Conservation (phyloP, 2,113 vertebrate species). For the Tachysurus fulvidraco region DNA sequence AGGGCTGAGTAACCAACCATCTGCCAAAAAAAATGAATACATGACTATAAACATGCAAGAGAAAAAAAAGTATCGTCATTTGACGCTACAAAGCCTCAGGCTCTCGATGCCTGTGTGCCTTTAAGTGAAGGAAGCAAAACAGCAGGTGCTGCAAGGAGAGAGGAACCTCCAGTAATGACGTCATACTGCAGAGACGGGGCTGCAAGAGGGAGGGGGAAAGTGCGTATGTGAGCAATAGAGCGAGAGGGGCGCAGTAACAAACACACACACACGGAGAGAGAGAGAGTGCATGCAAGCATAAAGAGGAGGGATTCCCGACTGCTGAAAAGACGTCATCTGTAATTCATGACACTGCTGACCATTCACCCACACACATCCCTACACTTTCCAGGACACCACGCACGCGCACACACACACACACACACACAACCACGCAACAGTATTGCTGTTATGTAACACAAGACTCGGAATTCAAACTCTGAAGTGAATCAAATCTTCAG, state of each 20-base stretch:
- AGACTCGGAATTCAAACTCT: neutral
- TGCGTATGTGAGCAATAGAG: constrained; percentile 4
- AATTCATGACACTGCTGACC: constrained; percentile 48
- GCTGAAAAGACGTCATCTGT: constrained; percentile 66
- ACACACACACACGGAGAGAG: constrained; percentile 16
- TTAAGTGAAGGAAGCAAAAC: constrained; percentile 13
- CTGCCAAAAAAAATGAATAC: neutral
- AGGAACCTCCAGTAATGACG: constrained; percentile 50
- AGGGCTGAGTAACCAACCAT: constrained; percentile 38
- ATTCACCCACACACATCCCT: constrained; percentile 31
- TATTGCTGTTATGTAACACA: neutral
- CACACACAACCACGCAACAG: constrained; percentile 16
- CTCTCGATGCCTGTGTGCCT: neutral
- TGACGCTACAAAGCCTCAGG: constrained; percentile 1
- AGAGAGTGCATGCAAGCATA: constrained; percentile 3
- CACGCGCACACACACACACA: constrained; percentile 22
- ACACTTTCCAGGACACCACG: constrained; percentile 28
- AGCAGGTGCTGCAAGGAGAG: constrained; percentile 51
- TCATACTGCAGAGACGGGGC: constrained; percentile 55
- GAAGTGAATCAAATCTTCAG: constrained; percentile 1
- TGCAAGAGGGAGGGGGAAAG: constrained; percentile 54
- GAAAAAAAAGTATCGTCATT: neutral
- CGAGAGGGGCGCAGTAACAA: neutral
- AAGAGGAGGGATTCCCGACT: constrained; percentile 71
- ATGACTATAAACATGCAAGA: neutral